phyloP scores from a whole-genome alignment of 2,888 invertebrate species.

The Polydrusus cervinus region DNA sequence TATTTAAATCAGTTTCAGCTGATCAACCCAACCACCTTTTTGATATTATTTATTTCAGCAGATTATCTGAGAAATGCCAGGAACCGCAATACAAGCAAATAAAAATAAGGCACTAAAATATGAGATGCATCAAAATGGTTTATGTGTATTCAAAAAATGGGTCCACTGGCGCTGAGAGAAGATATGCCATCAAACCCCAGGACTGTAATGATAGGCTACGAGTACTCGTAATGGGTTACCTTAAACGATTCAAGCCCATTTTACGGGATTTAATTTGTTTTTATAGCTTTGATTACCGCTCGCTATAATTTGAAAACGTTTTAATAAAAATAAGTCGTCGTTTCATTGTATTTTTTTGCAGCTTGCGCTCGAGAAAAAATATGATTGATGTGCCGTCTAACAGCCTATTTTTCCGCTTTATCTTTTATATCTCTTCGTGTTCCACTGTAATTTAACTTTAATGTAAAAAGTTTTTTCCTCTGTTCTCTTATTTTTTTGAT shows the following conservation, averaged over 20 bases:
- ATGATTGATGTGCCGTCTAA: slow-evolving; percentile 66
- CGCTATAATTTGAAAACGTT: slow-evolving; percentile 71
- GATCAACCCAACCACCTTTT: not conserved
- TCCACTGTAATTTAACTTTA: slow-evolving; percentile 56
- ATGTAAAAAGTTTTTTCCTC: slow-evolving; percentile 52
- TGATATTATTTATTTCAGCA: slow-evolving; percentile 1
- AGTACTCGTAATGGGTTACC: slow-evolving; percentile 70
- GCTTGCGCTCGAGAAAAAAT: slow-evolving; percentile 60
- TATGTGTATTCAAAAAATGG: slow-evolving; percentile 42
- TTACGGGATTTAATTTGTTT: slow-evolving; percentile 73
- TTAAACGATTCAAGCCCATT: slow-evolving; percentile 70
- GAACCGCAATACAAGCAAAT: slow-evolving; percentile 33
- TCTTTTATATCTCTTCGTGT: slow-evolving; percentile 53
- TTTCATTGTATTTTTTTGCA: slow-evolving; percentile 63
- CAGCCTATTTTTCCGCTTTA: slow-evolving; percentile 60
- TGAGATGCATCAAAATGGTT: slow-evolving; percentile 43
- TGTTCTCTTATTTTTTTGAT: slow-evolving; percentile 40
- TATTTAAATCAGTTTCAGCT: not conserved
- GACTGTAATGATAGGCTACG: slow-evolving; percentile 71
- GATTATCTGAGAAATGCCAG: slow-evolving; percentile 13
- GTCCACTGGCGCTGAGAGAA: slow-evolving; percentile 42
- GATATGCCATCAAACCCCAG: slow-evolving; percentile 64
- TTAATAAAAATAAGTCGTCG: slow-evolving; percentile 68
- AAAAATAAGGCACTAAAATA: slow-evolving; percentile 33
- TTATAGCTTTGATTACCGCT: slow-evolving; percentile 73